Evolutionary conservation across 2,888 invertebrate genomes (phyloP), one percentile per base, ranked within the genome.

Genomic region (Patella pellucida): DNA sequence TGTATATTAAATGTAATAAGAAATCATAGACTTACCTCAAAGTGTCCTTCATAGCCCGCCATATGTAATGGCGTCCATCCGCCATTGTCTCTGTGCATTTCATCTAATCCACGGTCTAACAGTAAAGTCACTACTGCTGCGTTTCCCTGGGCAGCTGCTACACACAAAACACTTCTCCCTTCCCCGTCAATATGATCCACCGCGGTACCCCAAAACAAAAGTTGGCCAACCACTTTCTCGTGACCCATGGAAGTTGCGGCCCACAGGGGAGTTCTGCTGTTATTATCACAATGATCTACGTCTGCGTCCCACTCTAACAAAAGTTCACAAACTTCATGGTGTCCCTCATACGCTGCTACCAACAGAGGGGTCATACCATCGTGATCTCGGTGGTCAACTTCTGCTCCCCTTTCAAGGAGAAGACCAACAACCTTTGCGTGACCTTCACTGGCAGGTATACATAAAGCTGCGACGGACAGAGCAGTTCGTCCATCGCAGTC

Each of bases 31-130:
- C 95, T 95, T 0, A 96, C 96, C 88, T 95, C 95, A 73, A 94
- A 92, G 89, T 97, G 97, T 15, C 97, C 95, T 92, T 98, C 97
- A 90, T 97, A 98, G 16, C 98, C 96, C 0, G 98, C 95, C 89
- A 98, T 98, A 90, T 98, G 98, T 74, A 99, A 91, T 0, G 99
- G 97, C 0, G 98, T 98, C 98, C 98, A 98, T 0, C 98, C 98
- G 0, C 96, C 96, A 91, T 97, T 97, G 89, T 98, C 98, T 15
- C 92, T 85, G 83, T 93, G 93, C 87, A 92, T 91, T 96, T 97
- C 93, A 84, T 93, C 92, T 78, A 92, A 89, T 86, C 94, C 98
- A 52, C 89, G 78, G 78, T 90, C 90, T 19, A 98, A 92, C 68
- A 98, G 92, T 87, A 96, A 96, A 27, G 96, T 93, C 0, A 98